Evolutionary conservation across 2,888 invertebrate species (phyloP).

Genomic region (Drosophila subsilvestris): DNA sequence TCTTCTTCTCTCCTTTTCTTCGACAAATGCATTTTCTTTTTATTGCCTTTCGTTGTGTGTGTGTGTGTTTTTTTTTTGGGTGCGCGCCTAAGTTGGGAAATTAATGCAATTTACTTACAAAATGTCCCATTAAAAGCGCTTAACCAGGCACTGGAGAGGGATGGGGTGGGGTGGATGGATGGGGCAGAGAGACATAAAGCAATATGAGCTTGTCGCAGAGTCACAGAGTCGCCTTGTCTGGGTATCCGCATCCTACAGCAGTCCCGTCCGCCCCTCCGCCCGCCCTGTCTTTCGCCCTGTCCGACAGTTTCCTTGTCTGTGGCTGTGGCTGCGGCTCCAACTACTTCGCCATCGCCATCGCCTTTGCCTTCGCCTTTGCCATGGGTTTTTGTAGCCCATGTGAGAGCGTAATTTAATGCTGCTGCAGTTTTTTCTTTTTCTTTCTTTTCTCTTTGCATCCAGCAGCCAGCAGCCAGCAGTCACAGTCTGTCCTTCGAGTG

Average conservation of each 20-base stretch:
- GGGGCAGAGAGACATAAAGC: conserved; percentile 40
- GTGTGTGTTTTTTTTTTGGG: conserved; percentile 1
- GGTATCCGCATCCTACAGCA: background rate
- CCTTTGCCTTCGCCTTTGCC: background rate
- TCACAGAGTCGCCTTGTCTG: conserved; percentile 64
- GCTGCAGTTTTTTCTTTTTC: conserved; percentile 54
- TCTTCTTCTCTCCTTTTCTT: background rate
- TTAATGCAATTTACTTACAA: conserved; percentile 76
- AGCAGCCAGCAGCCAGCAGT: background rate
- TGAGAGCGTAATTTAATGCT: conserved; percentile 73
- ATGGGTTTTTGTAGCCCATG: conserved; percentile 14
- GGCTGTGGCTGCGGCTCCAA: conserved; percentile 1
- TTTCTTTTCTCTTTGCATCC: conserved; percentile 3
- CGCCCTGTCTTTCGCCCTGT: background rate
- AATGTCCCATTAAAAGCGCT: conserved; percentile 74
- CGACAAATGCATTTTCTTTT: background rate
- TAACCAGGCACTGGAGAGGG: conserved; percentile 39
- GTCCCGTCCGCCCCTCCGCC: background rate
- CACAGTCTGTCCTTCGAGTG: background rate
- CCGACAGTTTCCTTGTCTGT: conserved; percentile 21
- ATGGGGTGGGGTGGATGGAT: background rate
- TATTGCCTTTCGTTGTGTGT: background rate
- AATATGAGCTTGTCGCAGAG: conserved; percentile 71
- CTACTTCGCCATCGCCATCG: background rate
- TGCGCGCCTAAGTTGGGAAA: conserved; percentile 57